Evolutionary conservation across 2,113 vertebrate species (phyloP).

Genomic region (Aplodontia rufa): DNA sequence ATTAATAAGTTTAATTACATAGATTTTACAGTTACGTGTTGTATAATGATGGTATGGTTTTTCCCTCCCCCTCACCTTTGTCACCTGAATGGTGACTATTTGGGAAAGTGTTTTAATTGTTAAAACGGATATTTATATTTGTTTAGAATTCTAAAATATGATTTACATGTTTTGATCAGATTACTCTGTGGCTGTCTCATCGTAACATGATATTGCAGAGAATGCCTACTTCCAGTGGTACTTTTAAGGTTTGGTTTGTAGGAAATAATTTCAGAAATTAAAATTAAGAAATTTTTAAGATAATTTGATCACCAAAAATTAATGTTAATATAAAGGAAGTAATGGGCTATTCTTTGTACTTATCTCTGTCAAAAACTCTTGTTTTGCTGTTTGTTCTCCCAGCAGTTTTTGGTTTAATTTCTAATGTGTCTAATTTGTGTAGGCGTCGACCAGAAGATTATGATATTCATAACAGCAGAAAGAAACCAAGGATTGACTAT

Average conservation of each 20-base stretch:
- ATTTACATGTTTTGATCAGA: slow-evolving; percentile 48
- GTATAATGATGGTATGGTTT: neutral
- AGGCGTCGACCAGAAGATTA: slow-evolving; percentile 99
- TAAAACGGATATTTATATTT: slow-evolving; percentile 39
- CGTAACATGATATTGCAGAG: slow-evolving; percentile 45
- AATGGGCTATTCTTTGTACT: slow-evolving; percentile 67
- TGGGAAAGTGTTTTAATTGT: slow-evolving; percentile 49
- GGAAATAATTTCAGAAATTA: slow-evolving; percentile 39
- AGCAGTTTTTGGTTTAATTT: slow-evolving; percentile 87
- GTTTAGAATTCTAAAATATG: slow-evolving; percentile 54
- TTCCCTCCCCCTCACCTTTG: neutral
- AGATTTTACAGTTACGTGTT: slow-evolving; percentile 42
- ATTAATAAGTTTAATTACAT: slow-evolving; percentile 11
- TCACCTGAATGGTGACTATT: slow-evolving; percentile 48
- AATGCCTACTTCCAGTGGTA: neutral
- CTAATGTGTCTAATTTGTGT: slow-evolving; percentile 93
- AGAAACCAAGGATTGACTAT: slow-evolving; percentile 97
- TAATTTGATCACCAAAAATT: neutral
- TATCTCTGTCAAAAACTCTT: slow-evolving; percentile 80
- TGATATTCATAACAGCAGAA: slow-evolving; percentile 99
- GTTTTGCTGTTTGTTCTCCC: slow-evolving; percentile 79
- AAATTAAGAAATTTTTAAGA: slow-evolving; percentile 52
- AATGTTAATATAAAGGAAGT: slow-evolving; percentile 49
- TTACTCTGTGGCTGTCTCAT: slow-evolving; percentile 39
- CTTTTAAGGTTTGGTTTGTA: slow-evolving; percentile 28